Base-by-base conservation (phyloP, 2,888 invertebrate genomes). In the Ochlodes sylvanus region DNA sequence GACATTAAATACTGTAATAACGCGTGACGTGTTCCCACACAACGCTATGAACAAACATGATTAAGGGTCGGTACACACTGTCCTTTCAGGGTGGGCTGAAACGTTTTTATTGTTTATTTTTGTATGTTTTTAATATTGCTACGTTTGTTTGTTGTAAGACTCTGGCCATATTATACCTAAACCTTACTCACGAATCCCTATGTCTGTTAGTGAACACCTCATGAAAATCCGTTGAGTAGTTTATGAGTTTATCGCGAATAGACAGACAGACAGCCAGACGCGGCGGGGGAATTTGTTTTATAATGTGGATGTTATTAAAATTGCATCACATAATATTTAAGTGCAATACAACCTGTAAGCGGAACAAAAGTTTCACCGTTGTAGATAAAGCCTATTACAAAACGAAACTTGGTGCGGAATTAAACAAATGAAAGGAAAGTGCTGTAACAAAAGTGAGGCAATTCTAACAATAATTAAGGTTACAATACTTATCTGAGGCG, bases 391-490 rank as follows among this genome's bases (percentile, higher is more conserved):
- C 69, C 70, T 65, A 72, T 67, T 67, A 68, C 58, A 69, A 63
- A 60, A 69, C 50, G 52, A 41, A 73, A 66, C 73, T 66, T 65
- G 74, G 74, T 73, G 72, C 70, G 63, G 76, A 77, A 78, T 76
- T 75, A 76, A 72, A 74, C 77, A 74, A 71, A 77, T 75, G 72
- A 76, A 79, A 72, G 72, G 67, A 63, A 68, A 68, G 34, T 62
- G 56, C 68, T 50, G 61, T 62, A 68, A 72, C 74, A 78, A 78
- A 81, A 81, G 78, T 78, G 78, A 77, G 81, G 83, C 84, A 83
- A 84, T 86, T 79, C 80, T 79, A 77, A 69, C 70, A 70, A 77
- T 79, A 89, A 89, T 89, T 88, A 88, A 80, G 80, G 79, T 69
- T 69, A 77, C 76, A 73, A 72, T 78, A 83, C 80, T 86, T 84